These are phyloP conservation scores for Pseudopodoces humilis DNA, from an alignment of 2,113 vertebrate species.

Conservation along the genomic window DNA sequence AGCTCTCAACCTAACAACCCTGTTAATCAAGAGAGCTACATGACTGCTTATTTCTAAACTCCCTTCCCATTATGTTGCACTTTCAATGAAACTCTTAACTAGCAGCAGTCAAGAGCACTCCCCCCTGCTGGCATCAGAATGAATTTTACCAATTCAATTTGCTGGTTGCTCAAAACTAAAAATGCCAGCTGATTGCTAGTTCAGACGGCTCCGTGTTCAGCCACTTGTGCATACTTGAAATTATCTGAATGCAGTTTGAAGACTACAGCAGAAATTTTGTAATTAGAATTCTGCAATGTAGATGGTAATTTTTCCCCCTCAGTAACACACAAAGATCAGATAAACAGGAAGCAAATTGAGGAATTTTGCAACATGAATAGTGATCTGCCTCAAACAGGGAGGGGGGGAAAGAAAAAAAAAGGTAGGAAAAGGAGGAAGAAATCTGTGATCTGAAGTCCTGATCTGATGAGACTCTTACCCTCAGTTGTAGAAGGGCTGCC, in stretches of 20 bases:
- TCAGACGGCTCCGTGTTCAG: constrained; percentile 53
- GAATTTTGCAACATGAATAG: constrained; percentile 57
- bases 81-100: constrained; percentile 55
- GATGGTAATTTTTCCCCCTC: constrained; percentile 63
- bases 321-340: constrained; percentile 56
- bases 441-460: background rate
- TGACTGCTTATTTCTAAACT: constrained; percentile 61
- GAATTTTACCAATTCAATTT: constrained; percentile 67
- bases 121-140: constrained; percentile 65
- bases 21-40: constrained; percentile 60
- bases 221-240: constrained; percentile 65
- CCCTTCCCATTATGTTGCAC: constrained; percentile 51
- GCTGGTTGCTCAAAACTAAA: constrained; percentile 62
- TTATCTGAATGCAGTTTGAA: constrained; percentile 68
- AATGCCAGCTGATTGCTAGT: constrained; percentile 63
- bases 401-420: background rate
- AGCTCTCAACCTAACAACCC: constrained; percentile 49
- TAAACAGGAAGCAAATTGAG: constrained; percentile 59
- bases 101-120: constrained; percentile 62
- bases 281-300: constrained; percentile 68
- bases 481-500: background rate
- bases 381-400: background rate
- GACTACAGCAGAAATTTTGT: constrained; percentile 70
- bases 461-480: background rate
- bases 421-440: background rate